These are phyloP conservation scores for Hydriomena furcata DNA, from an alignment of 2,888 invertebrate genomes.

Conservation along the genomic window DNA sequence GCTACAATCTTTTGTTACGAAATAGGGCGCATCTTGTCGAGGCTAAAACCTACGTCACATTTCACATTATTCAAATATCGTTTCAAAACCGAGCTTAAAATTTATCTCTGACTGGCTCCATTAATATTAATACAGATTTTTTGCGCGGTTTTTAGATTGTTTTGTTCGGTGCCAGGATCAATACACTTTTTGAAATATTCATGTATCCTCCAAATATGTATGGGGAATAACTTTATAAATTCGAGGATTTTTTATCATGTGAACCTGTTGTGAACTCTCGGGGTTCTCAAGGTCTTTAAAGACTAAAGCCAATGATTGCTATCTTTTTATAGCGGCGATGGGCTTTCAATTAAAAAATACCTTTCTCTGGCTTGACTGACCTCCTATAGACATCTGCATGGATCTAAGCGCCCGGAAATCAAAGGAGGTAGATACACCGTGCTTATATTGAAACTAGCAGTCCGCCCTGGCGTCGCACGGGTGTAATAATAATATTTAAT, in stretches of 20 bases:
- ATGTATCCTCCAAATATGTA: conserved; percentile 26
- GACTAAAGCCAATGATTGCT: not conserved
- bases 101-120: conserved; percentile 52
- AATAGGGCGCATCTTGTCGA: conserved; percentile 69
- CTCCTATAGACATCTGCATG: no score
- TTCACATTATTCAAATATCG: conserved; percentile 68
- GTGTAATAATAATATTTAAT: no score
- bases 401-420: no score
- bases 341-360: no score
- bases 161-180: conserved; percentile 34
- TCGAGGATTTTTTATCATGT: conserved; percentile 15
- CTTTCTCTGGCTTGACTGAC: no score
- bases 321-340: no score
- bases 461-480: no score
- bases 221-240: conserved; percentile 19
- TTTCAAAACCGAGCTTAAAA: conserved; percentile 64
- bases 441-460: no score
- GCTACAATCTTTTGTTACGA: conserved; percentile 48
- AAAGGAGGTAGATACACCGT: no score
- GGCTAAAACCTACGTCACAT: conserved; percentile 73
- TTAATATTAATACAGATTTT: conserved; percentile 65
- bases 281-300: conserved; percentile 15
- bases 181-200: conserved; percentile 31
- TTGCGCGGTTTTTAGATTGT: conserved; percentile 40
- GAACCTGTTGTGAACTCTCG: conserved; percentile 31